Base-by-base conservation (phyloP, 30 jellyfish, hydroid and myxozoan species). In the Aurelia sp. region DNA sequence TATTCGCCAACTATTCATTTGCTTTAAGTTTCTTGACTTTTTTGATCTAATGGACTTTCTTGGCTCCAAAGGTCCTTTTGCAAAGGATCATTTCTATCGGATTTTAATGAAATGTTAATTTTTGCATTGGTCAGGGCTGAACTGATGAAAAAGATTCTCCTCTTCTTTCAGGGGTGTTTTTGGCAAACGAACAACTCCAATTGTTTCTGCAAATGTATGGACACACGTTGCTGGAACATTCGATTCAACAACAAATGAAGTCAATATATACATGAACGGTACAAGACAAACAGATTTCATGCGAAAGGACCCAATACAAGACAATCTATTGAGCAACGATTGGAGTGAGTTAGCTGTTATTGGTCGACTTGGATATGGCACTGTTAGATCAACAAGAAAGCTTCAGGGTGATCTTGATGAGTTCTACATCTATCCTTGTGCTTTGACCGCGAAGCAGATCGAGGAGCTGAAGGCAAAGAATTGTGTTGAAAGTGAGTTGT, bases 221-320 rank as follows among this genome's bases (percentile, higher is more conserved):
- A 93, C 98, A 6, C 98, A 93, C 71, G 73, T 93, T 55, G 97
- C 98, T 19, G 97, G 96, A 59, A 82, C 97, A 52, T 93, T 79
- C 66, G 98, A 93, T 58, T 53, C 92, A 51, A 82, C 71, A 30
- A 71, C 97, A 0, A 75, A 88, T 63, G 87, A 70, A 63, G 96
- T 88, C 17, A 87, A 83, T 57, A 66, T 93, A 13, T 93, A 81
- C 82, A 87, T 87, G 15, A 89, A 93, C 58, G 98, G 98, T 16
- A 69, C 73, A 13, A 72, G 83, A 50, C 44, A 87, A 21, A 71
- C 76, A 15, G 18, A 64, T n/a, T 93, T 87, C 75, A 76, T 61
- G 86, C 73, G 96, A 59, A 33, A 66, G 7, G 98, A 93, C 85
- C 87, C 76, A 15, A 20, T 72, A 40, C 94, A 87, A 47, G 82